Percentiles rank a stretch among this genome's conserved stretches.
Evolutionary conservation across 2,797 vertebrate genomes (phyloP).

Genomic region (Odontamblyopus lacepedii): DNA sequence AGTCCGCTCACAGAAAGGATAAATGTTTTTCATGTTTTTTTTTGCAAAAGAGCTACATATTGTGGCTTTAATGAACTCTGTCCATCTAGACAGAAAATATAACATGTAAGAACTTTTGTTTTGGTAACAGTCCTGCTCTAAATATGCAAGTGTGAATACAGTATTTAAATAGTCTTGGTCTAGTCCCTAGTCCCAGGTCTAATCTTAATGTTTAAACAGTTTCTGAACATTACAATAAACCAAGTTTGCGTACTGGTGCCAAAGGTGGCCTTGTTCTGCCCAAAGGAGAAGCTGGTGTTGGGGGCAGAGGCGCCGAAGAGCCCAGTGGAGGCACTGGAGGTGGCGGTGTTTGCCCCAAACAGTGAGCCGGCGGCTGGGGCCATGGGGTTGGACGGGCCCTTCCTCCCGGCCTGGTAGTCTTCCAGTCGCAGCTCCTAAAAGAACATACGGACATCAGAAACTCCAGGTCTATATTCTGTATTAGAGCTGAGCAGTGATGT

Average conservation of each 20-base stretch:
- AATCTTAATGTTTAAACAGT: background rate
- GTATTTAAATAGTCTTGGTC: too few species aligned
- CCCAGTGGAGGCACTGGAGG: conserved; percentile 84
- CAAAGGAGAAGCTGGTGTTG: conserved; percentile 88
- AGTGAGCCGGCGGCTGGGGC: conserved; percentile 77
- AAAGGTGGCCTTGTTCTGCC: conserved; percentile 88
- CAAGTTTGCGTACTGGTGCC: conserved; percentile 81
- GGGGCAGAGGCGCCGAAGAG: conserved; percentile 88
- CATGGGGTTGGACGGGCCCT: conserved; percentile 90
- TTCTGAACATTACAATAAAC: too few species aligned
- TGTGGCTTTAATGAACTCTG: too few species aligned
- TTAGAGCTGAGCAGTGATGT: too few species aligned
- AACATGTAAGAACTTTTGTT: too few species aligned
- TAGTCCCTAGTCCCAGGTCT: background rate
- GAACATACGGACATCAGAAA: background rate
- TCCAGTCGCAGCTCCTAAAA: conserved; percentile 90
- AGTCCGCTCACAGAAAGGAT: too few species aligned
- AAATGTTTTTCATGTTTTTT: too few species aligned
- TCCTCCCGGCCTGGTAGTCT: conserved; percentile 93
- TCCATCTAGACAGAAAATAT: too few species aligned
- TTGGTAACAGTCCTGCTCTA: too few species aligned
- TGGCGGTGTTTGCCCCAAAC: conserved; percentile 83
- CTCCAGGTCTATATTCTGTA: background rate
- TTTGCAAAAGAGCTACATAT: too few species aligned
- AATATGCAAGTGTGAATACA: too few species aligned